Base-by-base conservation (phyloP, 2,888 invertebrate species). In the Electrophaes corylata region DNA sequence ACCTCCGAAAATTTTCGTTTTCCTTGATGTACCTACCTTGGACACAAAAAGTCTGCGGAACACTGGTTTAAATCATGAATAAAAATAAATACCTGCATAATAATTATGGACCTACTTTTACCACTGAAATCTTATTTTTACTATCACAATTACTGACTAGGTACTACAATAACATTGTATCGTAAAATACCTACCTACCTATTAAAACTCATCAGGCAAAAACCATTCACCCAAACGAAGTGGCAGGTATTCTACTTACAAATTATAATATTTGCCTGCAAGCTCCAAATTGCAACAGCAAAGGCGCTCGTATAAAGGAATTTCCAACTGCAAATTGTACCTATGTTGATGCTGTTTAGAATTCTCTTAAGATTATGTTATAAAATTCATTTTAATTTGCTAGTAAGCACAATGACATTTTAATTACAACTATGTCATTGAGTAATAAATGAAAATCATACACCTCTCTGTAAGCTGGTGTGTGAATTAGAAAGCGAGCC, bases 401-500 rank as follows among this genome's bases (percentile, higher is more conserved):
- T 29, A 29, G 5, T 10, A 29, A 29, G 10, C 8, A 29, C 26
- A 29, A 29, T 29, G 26, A 10, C 26, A 29, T 29, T 29, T 29
- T 1, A 29, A 29, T 29, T 10, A 29, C 26, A 29, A 29, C 5
- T 10, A 6, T 29, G 10, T 29, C 26, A 29, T 29, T 29, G 26
- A 29, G 10, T 29, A 10, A 20, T 23, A 31, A 26, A 18, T 45
- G 46, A 61, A 41, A 41, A 54, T 76, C 74, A 90, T 52, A 89
- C 87, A n/a, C 85, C 86, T 65, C 90, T 77, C 65, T 91, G 91
- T 37, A 91, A 71, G 43, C 83, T 89, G 14, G 67, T 79, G 31
- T 80, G 84, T 0, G 92, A 91, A 63, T 88, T 90, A 0, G 91
- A 79, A n/a, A 85, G 75, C 1, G 91, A 86, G 37, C 75, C 83